Base-by-base conservation (phyloP, 2,113 vertebrate genomes). In the Siphamia tubifer region DNA sequence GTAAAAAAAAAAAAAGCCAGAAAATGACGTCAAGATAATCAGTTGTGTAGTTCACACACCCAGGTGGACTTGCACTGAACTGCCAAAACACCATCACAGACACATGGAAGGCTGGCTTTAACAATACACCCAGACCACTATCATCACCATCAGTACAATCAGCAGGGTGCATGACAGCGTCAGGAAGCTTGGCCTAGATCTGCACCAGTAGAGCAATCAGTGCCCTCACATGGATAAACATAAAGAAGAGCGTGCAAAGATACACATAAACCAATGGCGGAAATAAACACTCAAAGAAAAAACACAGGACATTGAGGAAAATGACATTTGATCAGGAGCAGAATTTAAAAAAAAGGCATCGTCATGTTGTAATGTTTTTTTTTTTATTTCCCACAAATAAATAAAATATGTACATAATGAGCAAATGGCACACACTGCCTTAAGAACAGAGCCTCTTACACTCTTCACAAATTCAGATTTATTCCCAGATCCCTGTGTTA, bases 111-210 rank as follows among this genome's bases (percentile, higher is more conserved):
- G 32, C 42, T 17, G 8, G 6, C 2, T 0, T 1, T 38, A 79
- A 84, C 69, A 84, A 71, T 68, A 61, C 28, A 24, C 4, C 36
- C 47, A 5, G 42, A 38, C 2, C 24, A 25, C 35, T n/a, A 24
- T 43, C 61, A 20, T 1, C 35, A 20, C 23, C 25, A 74, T 78
- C 72, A 68, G 44, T 20, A 27, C 57, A 51, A 79, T 79, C 71
- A 74, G 53, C 48, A 36, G 66, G 56, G 42, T 21, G 54, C 44
- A 42, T 34, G 31, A 15, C 38, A 66, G 34, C 3, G 2, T 28
- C 81, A 79, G 75, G 72, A 84, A 81, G 62, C 48, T 27, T 16
- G 48, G 31, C 52, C 75, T 24, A 47, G 38, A 77, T 68, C 40
- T 57, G 63, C 23, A 52, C 42, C 53, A 44, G 68, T 1, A 15